Percentiles rank a stretch among this genome's conserved stretches.
Conservation (phyloP, 2,888 invertebrate genomes). For the Temnothorax ravouxi region DNA sequence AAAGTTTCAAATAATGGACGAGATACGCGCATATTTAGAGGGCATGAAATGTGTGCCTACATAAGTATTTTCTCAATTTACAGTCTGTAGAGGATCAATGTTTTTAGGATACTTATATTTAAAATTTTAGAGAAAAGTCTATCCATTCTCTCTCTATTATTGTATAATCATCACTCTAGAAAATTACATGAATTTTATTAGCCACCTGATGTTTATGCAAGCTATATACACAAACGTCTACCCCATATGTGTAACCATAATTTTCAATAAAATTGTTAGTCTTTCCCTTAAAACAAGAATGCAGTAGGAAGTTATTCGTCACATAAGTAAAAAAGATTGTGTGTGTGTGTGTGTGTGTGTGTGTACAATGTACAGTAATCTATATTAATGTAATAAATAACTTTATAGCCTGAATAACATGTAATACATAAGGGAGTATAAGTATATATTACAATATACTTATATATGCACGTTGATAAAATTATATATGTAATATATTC, state of each 20-base stretch:
- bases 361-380: constrained; percentile 27
- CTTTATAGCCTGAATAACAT: constrained; percentile 32
- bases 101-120: constrained; percentile 16
- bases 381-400: constrained; percentile 38
- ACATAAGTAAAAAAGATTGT: constrained; percentile 32
- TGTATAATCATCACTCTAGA: constrained; percentile 6
- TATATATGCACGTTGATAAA: constrained; percentile 24
- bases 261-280: constrained; percentile 62
- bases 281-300: constrained; percentile 67
- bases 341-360: background rate
- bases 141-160: constrained; percentile 26
- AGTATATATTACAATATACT: constrained; percentile 3
- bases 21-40: background rate
- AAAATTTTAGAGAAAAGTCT: background rate
- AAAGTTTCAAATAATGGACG: background rate
- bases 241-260: constrained; percentile 63
- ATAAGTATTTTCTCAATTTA: background rate
- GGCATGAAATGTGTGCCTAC: background rate
- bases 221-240: constrained; percentile 77
- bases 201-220: constrained; percentile 71
- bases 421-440: constrained; percentile 10
- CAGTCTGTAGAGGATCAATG: background rate
- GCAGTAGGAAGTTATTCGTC: constrained; percentile 62
- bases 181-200: constrained; percentile 63
- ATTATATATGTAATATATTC: constrained; percentile 25